These are phyloP conservation scores for Mugil cephalus DNA, from an alignment of 2,113 vertebrate species.

Conservation along the genomic window DNA sequence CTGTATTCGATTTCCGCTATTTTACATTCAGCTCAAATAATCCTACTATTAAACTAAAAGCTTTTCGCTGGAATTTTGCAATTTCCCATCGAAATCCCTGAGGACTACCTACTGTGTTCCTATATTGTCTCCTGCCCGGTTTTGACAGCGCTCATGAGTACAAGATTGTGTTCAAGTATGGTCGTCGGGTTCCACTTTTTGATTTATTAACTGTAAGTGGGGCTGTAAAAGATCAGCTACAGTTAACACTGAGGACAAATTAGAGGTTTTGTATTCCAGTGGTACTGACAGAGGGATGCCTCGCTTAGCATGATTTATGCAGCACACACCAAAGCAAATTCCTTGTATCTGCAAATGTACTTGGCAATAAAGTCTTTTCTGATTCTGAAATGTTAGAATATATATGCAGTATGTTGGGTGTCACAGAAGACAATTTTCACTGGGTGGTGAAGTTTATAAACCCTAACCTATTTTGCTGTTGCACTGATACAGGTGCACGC, in stretches of 20 bases:
- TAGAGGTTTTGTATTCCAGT: not conserved
- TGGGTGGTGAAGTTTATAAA: not conserved
- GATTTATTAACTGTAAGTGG: not conserved
- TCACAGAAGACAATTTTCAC: not conserved
- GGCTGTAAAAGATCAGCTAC: not conserved
- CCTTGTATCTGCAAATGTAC: too few relatives aligned
- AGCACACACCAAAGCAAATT: too few relatives aligned
- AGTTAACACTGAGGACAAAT: not conserved
- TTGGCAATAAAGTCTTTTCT: too few relatives aligned
- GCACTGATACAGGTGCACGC: too few relatives aligned
- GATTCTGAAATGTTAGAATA: not conserved
- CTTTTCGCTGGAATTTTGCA: conserved; percentile 33
- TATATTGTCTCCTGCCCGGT: conserved; percentile 23
- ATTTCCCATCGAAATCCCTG: conserved; percentile 20
- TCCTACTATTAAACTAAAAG: conserved; percentile 53
- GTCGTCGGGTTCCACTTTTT: not conserved
- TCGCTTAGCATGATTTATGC: not conserved
- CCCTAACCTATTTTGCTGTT: too few relatives aligned
- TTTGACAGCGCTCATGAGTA: conserved; percentile 34
- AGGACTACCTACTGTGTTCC: conserved; percentile 18
- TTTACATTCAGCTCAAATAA: conserved; percentile 54
- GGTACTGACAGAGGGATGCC: not conserved
- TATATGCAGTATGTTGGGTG: too few relatives aligned
- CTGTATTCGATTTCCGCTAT: conserved; percentile 9
- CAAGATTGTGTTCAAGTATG: conserved; percentile 10